These are phyloP conservation scores for Eupeodes latifasciatus DNA, from an alignment of 2,888 invertebrate species.

Conservation along the genomic window DNA sequence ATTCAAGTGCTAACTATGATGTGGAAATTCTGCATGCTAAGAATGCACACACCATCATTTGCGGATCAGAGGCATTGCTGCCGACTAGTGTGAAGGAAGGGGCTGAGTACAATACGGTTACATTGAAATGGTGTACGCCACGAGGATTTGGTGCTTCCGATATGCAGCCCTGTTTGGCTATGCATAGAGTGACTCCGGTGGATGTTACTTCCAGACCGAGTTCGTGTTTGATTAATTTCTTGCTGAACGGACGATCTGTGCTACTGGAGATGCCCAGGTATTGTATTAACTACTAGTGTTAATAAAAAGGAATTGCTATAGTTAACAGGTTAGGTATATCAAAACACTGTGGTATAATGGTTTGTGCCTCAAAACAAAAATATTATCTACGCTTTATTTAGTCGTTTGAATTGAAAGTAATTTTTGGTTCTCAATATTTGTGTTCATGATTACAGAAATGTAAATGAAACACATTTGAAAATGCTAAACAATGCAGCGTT, in stretches of 20 bases:
- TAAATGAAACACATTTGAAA: no score
- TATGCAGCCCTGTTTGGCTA: slow-evolving; percentile 92
- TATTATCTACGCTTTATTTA: no score
- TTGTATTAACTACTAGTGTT: neutral
- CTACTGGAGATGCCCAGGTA: slow-evolving; percentile 94
- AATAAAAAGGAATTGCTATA: no score
- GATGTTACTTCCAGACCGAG: slow-evolving; percentile 98
- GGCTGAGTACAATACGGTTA: slow-evolving; percentile 91
- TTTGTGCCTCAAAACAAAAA: no score
- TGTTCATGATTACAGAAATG: no score
- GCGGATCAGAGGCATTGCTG: slow-evolving; percentile 87
- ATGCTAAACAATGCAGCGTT: no score
- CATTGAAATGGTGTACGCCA: slow-evolving; percentile 98
- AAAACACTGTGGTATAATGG: no score
- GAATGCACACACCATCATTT: slow-evolving; percentile 92
- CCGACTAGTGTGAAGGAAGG: slow-evolving; percentile 89
- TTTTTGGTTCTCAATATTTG: neutral
- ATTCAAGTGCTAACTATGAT: slow-evolving; percentile 99
- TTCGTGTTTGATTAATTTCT: slow-evolving; percentile 97
- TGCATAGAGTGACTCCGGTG: slow-evolving; percentile 96
- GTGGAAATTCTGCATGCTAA: slow-evolving; percentile 97
- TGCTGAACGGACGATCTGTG: slow-evolving; percentile 96
- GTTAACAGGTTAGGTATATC: no score
- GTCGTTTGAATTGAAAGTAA: neutral
- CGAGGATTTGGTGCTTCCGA: slow-evolving; percentile 92